These are phyloP conservation scores for Drosophila falleni DNA, from an alignment of 2,888 invertebrate genomes.

Conservation along the genomic window DNA sequence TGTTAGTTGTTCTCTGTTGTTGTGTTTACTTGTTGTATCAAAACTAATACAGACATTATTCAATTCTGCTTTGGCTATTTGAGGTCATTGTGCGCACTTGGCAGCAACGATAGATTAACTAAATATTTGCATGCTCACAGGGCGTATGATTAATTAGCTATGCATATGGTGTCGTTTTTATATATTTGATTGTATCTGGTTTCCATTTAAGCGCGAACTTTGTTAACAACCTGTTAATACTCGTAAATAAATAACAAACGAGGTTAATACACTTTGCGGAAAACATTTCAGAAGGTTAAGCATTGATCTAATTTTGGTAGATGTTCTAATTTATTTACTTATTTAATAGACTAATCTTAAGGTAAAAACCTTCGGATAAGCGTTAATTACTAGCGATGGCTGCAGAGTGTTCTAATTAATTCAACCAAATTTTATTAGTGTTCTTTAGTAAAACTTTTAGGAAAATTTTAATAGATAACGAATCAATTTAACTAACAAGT, in stretches of 20 bases:
- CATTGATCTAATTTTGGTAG: slow-evolving; percentile 7
- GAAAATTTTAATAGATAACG: neutral
- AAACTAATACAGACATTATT: slow-evolving; percentile 67
- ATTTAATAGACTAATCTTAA: too few relatives aligned
- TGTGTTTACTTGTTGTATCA: neutral
- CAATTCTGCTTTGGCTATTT: slow-evolving; percentile 48
- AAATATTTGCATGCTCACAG: slow-evolving; percentile 64
- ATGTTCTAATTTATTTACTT: slow-evolving; percentile 4
- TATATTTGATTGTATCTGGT: slow-evolving; percentile 13
- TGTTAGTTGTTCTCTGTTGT: slow-evolving; percentile 7
- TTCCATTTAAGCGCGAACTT: slow-evolving; percentile 4
- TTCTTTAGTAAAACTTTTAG: neutral
- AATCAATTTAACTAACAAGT: neutral
- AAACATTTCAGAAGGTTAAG: slow-evolving; percentile 4
- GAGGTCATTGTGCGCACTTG: slow-evolving; percentile 64
- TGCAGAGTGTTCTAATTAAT: slow-evolving; percentile 21
- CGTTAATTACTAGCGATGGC: too few relatives aligned
- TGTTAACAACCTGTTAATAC: neutral
- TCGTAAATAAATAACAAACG: slow-evolving; percentile 47
- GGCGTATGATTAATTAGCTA: slow-evolving; percentile 67
- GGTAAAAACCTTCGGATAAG: too few relatives aligned
- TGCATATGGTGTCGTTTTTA: slow-evolving; percentile 52
- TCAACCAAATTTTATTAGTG: slow-evolving; percentile 38
- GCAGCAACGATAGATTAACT: slow-evolving; percentile 25
- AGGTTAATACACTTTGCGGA: slow-evolving; percentile 39